Evolutionary conservation across 2,797 vertebrate genomes (phyloP).

Genomic region (Megaceryle alcyon): DNA sequence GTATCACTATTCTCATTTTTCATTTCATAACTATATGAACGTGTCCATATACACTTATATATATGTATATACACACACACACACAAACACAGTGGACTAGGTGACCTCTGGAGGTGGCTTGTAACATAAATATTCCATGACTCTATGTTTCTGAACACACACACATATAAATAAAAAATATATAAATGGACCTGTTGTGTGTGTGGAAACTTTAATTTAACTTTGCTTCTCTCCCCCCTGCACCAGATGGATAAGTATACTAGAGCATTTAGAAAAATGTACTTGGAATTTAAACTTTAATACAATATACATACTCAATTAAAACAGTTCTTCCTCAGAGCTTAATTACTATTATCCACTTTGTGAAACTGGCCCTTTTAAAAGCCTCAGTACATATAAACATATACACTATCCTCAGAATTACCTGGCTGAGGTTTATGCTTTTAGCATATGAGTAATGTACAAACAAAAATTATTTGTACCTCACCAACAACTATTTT

Average conservation of each 20-base stretch:
- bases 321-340: background rate
- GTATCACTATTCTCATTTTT: background rate
- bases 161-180: background rate
- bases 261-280: background rate
- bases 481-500: background rate
- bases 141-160: background rate
- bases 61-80: rapidly evolving
- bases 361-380: background rate
- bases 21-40: background rate
- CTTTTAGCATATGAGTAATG: rapidly evolving
- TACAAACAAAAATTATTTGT: background rate
- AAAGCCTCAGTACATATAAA: background rate
- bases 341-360: background rate
- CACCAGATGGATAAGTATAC: background rate
- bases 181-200: background rate
- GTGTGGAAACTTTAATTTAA: background rate
- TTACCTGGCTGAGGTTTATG: background rate
- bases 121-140: background rate
- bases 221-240: background rate
- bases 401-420: background rate
- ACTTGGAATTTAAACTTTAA: background rate
- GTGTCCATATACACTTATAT: background rate
- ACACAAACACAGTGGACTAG: background rate
- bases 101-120: background rate
- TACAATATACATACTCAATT: background rate